Conservation (phyloP, 2,797 vertebrate species). For the Percopsis omiscomaycus region DNA sequence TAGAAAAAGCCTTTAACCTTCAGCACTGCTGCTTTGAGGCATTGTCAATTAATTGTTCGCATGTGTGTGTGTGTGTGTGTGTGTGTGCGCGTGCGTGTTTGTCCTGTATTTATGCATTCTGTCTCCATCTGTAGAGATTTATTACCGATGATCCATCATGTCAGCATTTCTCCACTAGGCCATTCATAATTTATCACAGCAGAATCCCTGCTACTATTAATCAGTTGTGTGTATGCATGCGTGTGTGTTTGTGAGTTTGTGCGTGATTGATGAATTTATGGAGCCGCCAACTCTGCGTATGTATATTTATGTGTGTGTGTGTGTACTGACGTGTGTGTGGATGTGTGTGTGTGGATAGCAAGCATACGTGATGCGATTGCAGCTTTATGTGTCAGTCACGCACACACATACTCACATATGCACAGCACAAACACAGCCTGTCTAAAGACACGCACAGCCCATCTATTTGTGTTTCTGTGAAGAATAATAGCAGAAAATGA, state of each 20-base stretch:
- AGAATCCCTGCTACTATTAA: slow-evolving; percentile 20
- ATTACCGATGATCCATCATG: slow-evolving; percentile 28
- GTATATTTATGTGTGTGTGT: neutral
- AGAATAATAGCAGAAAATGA: neutral
- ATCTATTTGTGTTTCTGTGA: neutral
- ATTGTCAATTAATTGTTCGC: neutral
- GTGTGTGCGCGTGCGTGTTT: slow-evolving; percentile 15
- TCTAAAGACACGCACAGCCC: neutral
- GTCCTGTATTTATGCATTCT: slow-evolving; percentile 17
- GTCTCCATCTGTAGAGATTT: slow-evolving; percentile 16
- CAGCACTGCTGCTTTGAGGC: neutral
- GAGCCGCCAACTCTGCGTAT: neutral
- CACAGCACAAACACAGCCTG: neutral
- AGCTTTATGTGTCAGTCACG: slow-evolving; percentile 17
- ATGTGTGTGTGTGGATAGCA: slow-evolving; percentile 6
- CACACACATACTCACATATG: neutral
- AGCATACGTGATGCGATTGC: slow-evolving; percentile 11
- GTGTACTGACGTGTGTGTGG: slow-evolving; percentile 3
- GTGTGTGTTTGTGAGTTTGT: slow-evolving; percentile 4
- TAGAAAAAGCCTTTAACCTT: slow-evolving; percentile 1
- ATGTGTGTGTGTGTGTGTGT: slow-evolving; percentile 10
- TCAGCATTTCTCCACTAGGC: slow-evolving; percentile 16
- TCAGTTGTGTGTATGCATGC: slow-evolving; percentile 1
- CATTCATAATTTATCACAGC: slow-evolving; percentile 26
- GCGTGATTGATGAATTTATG: slow-evolving; percentile 13